Evolutionary conservation across 2,888 invertebrate species (phyloP).

Genomic region (Apamea epomidion): DNA sequence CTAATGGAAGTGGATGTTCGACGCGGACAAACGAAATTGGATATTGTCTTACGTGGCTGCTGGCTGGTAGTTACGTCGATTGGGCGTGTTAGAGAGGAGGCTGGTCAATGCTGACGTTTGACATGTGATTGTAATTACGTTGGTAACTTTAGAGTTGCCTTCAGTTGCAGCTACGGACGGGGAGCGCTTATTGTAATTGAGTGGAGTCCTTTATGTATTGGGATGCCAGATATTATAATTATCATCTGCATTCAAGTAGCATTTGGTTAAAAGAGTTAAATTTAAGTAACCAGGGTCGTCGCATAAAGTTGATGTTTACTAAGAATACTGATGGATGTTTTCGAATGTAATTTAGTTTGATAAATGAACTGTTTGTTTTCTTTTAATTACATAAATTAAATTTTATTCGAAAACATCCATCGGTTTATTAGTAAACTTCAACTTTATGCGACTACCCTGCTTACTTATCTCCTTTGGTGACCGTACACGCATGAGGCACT

Average conservation of each 20-base stretch:
- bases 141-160: constrained; percentile 56
- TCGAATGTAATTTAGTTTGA: too few species aligned
- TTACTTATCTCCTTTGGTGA: too few species aligned
- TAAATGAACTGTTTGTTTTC: too few species aligned
- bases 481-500: too few species aligned
- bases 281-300: too few species aligned
- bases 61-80: constrained; percentile 71
- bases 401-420: too few species aligned
- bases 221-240: not conserved
- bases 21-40: constrained; percentile 79
- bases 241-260: not conserved
- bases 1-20: constrained; percentile 84
- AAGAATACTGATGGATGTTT: too few species aligned
- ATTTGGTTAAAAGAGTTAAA: not conserved
- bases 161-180: constrained; percentile 2
- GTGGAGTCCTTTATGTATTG: constrained; percentile 14
- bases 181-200: constrained; percentile 5
- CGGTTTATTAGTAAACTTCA: too few species aligned
- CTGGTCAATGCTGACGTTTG: constrained; percentile 69
- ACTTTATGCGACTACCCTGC: too few species aligned
- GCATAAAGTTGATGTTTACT: too few species aligned
- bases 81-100: constrained; percentile 70
- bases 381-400: too few species aligned
- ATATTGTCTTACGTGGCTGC: constrained; percentile 78
- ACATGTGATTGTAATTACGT: constrained; percentile 63